Base-by-base conservation (phyloP, 1,140 invertebrate species). In the Idris sp. region DNA sequence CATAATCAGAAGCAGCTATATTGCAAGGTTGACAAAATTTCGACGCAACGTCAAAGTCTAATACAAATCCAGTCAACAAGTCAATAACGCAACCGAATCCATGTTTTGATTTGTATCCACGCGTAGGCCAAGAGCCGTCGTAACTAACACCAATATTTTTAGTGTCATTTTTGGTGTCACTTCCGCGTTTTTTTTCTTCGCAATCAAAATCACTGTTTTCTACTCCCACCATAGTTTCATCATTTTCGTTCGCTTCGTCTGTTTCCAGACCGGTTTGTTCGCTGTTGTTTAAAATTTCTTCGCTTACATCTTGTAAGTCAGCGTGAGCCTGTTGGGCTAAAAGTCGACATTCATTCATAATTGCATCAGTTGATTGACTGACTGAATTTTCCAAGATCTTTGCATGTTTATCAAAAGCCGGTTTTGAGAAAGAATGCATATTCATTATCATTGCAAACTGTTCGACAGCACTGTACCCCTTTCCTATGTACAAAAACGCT, bases 1-100 rank as follows among this genome's bases (percentile, higher is more conserved):
- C 56, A 10, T 64, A 49, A n/a, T 72, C 30, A 7, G 13, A 6
- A 30, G 10, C 41, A n/a, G 46, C 22, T 19, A 7, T 33, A 28
- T 1, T 18, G 26, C 68, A 78, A 13, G 38, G 28, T 31, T 68
- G 48, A 49, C 72, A 78, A 16, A 33, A 75, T 49, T 75, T 75
- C 0, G 62, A 67, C n/a, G 64, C 13, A 7, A 78, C 36, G 16
- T 64, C 41, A 26, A 56, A 75, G 36, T 78, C 76, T 13, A 76
- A 53, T 2, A 78, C 62, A 16, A 51, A 65, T 14, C 76, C 67
- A 30, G 49, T 75, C 3, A 72, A 2, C 7, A 72, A 7, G 9
- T 76, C 59, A 19, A 72, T 67, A 13, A 51, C 49, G 40, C 59
- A 68, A 0, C 72, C 67, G 14, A 78, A 59, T 15, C n/a, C n/a